Evolutionary conservation across 2,113 vertebrate species (phyloP).

Genomic region (Candoia aspera): DNA sequence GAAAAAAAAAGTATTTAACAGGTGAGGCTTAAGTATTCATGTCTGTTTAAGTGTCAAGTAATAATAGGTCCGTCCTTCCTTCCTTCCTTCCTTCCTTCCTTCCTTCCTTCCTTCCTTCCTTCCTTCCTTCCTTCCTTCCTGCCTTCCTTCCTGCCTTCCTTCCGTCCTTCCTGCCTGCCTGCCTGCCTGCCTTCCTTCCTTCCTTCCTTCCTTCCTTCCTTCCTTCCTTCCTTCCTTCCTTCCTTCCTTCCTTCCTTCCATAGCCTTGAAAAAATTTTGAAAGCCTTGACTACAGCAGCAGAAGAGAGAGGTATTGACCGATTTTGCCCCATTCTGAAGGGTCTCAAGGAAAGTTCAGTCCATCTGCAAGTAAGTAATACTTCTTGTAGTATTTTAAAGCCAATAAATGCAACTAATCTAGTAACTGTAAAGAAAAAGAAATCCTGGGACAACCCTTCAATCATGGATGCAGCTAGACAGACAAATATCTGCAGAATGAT

Average conservation of each 20-base stretch:
- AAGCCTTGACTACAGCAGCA: constrained; percentile 89
- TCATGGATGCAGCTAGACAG: background rate
- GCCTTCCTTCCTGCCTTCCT: background rate
- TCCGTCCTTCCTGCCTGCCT: background rate
- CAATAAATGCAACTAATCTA: background rate
- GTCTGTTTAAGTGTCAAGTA: background rate
- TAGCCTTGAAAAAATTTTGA: constrained; percentile 94
- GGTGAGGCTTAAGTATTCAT: background rate
- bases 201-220: background rate
- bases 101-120: background rate
- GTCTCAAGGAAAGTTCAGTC: constrained; percentile 87
- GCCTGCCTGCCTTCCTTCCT: background rate
- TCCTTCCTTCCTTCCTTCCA: background rate
- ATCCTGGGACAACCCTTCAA: background rate
- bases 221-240: background rate
- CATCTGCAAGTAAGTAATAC: constrained; percentile 86
- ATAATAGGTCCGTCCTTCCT: background rate
- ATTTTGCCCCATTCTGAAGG: constrained; percentile 91
- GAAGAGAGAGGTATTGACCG: constrained; percentile 85
- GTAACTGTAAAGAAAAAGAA: background rate
- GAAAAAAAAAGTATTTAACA: background rate
- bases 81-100: background rate
- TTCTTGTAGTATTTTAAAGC: background rate
- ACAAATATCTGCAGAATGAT: background rate
- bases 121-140: background rate